These are phyloP conservation scores for Athetis lepigone DNA, from an alignment of 2,888 invertebrate genomes.

Conservation along the genomic window DNA sequence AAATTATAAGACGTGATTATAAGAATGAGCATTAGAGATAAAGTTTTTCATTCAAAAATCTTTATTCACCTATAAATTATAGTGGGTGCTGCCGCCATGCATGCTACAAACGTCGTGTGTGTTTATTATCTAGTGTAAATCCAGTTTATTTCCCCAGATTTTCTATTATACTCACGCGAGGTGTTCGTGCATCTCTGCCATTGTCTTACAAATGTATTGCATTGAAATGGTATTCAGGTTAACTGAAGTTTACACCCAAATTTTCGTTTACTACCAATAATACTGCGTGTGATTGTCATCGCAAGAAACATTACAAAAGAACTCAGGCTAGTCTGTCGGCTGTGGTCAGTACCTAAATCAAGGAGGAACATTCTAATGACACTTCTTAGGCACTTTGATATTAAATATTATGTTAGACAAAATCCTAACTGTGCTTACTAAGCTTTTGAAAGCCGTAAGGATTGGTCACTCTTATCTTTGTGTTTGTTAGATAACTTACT, in stretches of 20 bases:
- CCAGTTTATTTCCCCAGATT: constrained; percentile 30
- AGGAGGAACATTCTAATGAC: no score
- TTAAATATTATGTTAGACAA: no score
- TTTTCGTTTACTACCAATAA: constrained; percentile 25
- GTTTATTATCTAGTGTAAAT: constrained; percentile 22
- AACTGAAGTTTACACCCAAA: constrained; percentile 21
- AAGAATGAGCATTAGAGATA: neutral
- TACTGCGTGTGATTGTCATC: neutral
- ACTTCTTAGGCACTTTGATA: no score
- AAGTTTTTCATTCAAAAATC: neutral
- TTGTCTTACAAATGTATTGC: constrained; percentile 27
- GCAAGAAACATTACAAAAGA: neutral
- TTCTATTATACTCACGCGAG: constrained; percentile 22
- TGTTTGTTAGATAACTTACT: no score
- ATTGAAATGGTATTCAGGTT: constrained; percentile 24
- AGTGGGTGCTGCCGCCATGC: neutral
- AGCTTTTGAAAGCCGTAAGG: no score
- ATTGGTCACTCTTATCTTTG: neutral
- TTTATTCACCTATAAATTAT: neutral
- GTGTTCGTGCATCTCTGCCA: constrained; percentile 29
- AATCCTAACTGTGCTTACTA: no score
- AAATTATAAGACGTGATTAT: neutral
- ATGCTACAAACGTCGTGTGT: constrained; percentile 4
- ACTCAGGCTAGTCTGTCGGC: neutral
- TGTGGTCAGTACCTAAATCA: neutral